Base-by-base conservation (phyloP, 2,797 vertebrate genomes). In the Luscinia megarhynchos region DNA sequence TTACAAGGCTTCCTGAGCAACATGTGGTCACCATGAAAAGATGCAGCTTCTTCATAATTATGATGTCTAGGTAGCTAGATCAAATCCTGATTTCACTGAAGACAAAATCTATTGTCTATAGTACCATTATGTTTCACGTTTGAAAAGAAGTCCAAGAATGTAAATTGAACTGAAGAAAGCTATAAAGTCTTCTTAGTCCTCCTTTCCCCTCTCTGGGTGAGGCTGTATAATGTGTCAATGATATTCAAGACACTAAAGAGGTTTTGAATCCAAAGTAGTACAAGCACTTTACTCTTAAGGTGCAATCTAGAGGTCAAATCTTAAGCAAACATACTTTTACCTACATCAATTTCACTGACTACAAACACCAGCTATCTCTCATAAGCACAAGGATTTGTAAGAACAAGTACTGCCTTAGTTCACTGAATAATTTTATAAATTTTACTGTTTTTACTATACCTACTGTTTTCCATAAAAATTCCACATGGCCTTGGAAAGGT, bases 321-420 rank as follows among this genome's bases (percentile, higher is more conserved):
- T 88, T 91, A 67, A 73, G 57, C 36, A 90, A 94, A 89, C 32
- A 17, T 59, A 55, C 43, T 69, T 87, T 69, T 69, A 64, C 43
- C 40, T 75, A 77, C 26, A 72, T 64, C 55, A 68, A 3, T 86
- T 91, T 87, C 54, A 68, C 58, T 85, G 69, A 67, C 76, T 78
- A 83, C 36, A 70, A 91, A 89, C 66, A 86, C 11, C 63, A 87
- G 76, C 18, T 34, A 1, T 58, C 43, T 91, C 68, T 89, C 64
- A 70, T 68, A 87, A 93, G 75, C 61, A 85, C 51, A 87, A 64
- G 67, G n/a, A 88, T 86, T 94, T 96, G 43, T 54, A 86, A 84
- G n/a, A 87, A 43, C 58, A 84, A 85, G 73, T 72, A 74, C 15
- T 74, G 51, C 41, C 70, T 75, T 74, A 84, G 58, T 51, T 77